A percentile compares a stretch with the other conserved stretches of the same genome.
Conservation (phyloP, 1,140 invertebrate species). For the Thaumetopoea pityocampa region DNA sequence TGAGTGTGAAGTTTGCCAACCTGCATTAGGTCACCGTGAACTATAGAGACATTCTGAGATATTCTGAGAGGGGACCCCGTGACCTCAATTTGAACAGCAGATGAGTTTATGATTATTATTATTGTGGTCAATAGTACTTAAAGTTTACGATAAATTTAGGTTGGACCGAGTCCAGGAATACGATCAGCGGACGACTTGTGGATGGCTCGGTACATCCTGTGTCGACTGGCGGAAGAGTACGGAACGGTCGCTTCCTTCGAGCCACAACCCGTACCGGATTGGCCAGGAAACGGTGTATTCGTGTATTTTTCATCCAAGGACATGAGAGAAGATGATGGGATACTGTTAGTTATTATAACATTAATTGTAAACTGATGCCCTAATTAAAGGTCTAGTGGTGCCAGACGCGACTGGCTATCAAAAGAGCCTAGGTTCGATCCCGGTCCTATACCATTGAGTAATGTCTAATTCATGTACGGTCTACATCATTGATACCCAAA, state of each 20-base stretch:
- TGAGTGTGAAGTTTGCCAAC: too few species aligned
- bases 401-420: too few species aligned
- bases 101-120: background rate
- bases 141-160: constrained; percentile 42
- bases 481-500: too few species aligned
- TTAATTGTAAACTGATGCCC: too few species aligned
- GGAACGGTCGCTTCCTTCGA: constrained; percentile 91
- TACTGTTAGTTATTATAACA: constrained; percentile 57
- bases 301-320: constrained; percentile 93
- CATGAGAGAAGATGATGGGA: constrained; percentile 91
- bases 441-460: too few species aligned
- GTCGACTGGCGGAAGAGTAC: constrained; percentile 93
- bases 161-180: constrained; percentile 90
- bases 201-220: constrained; percentile 91
- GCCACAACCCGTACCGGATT: constrained; percentile 91
- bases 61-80: too few species aligned
- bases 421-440: too few species aligned
- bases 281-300: constrained; percentile 95
- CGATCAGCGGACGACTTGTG: constrained; percentile 92
- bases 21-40: too few species aligned
- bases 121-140: too few species aligned
- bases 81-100: background rate
- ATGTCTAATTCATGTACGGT: too few species aligned
- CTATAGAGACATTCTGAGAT: too few species aligned
- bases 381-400: too few species aligned